Base-by-base conservation (phyloP, 2,888 invertebrate genomes). In the Meganola albula region DNA sequence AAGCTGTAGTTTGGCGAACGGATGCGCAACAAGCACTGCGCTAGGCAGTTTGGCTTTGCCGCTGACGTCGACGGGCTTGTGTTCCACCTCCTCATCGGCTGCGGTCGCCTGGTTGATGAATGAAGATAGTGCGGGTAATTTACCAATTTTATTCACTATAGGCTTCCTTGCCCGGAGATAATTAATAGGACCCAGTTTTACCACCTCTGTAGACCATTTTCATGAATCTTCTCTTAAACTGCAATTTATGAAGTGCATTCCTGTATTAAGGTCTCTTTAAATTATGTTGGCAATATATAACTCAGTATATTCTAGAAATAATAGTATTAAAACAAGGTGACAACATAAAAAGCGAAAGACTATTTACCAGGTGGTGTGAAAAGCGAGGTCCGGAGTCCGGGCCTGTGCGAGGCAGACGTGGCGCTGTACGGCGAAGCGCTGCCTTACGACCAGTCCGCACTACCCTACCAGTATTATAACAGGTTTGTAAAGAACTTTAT, bases 391-490 rank as follows among this genome's bases (percentile, higher is more conserved):
- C 90, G 91, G 55, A 91, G 91, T 76, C 91, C 92, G 24, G 89
- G 89, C 51, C 83, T 90, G 59, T 87, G 88, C 54, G 90, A 89
- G 50, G 74, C 79, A 43, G 86, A 83, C 71, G 79, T 80, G 73
- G 82, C 80, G 62, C 72, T 80, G 53, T 80, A 83, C 76, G 83
- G 84, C 49, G 85, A 87, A 32, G 66, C 87, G 45, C 75, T 86
- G 63, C 88, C 74, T 18, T 86, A 77, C 76, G 87, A 75, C 65
- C 85, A 84, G 89, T 78, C 71, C 74, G 74, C 80, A 73, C 73
- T 90, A 53, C 89, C 91, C 53, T 92, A 92, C 79, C 91, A 91
- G 71, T 93, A 93, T 77, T 92, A 92, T 63, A 92, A 92, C 82
- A 92, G 90, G 91, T 90, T 58, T 52, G 35, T 10, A 30, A n/a